A percentile compares a stretch with the other conserved stretches of the same genome.
Evolutionary conservation across 92 coral and sea anemone species (phyloP).

Genomic region (Porites cylindrica): DNA sequence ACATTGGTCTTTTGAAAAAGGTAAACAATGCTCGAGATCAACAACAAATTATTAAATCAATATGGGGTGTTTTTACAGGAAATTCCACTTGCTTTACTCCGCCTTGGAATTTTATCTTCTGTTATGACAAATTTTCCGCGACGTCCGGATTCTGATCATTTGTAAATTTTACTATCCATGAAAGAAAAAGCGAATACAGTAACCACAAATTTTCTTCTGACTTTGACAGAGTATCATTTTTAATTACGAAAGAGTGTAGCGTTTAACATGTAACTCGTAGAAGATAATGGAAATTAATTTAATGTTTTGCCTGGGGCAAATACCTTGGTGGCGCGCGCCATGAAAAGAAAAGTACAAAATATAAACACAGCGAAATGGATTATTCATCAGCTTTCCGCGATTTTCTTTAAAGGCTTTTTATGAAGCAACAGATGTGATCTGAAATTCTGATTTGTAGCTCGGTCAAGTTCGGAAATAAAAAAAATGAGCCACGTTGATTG

Average conservation of each 20-base stretch:
- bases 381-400: neutral
- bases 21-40: neutral
- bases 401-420: neutral
- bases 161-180: neutral
- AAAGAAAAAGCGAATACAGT: neutral
- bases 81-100: slow-evolving; percentile 16
- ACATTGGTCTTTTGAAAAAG: neutral
- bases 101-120: slow-evolving; percentile 2
- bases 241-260: too few relatives aligned
- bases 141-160: neutral
- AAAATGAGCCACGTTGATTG: neutral
- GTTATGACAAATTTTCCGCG: neutral
- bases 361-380: too few relatives aligned
- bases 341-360: neutral
- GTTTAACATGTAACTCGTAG: too few relatives aligned
- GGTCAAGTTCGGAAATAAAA: neutral
- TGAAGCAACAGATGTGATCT: neutral
- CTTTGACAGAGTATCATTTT: too few relatives aligned
- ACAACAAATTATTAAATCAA: neutral
- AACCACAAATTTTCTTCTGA: neutral
- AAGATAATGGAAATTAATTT: neutral
- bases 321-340: neutral
- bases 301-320: slow-evolving; percentile 4
- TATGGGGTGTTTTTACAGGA: slow-evolving; percentile 3
- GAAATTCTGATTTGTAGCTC: neutral